These are phyloP conservation scores for Anoplius nigerrimus DNA, from an alignment of 2,888 invertebrate species.

Conservation along the genomic window DNA sequence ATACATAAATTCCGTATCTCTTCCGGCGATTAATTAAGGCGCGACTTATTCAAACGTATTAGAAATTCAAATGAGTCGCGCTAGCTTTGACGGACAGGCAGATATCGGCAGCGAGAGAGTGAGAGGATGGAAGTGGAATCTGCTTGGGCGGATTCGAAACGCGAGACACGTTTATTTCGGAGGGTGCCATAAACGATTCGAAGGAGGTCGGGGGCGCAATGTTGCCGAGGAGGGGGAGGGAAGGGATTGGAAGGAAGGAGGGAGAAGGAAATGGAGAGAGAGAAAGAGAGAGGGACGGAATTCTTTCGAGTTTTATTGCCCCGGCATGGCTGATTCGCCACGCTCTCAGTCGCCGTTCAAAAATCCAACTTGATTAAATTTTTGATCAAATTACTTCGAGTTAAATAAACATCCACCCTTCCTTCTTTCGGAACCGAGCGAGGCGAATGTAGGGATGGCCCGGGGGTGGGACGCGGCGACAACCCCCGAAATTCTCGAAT, in stretches of 20 bases:
- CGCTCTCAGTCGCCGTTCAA: conserved; percentile 68
- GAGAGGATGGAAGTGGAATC: conserved; percentile 19
- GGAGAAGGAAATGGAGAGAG: conserved; percentile 8
- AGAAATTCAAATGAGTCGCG: conserved; percentile 28
- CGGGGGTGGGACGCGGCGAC: conserved; percentile 13
- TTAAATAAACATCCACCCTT: conserved; percentile 71
- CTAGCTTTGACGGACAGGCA: conserved; percentile 16
- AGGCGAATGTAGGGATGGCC: not conserved
- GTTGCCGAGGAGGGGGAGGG: not conserved
- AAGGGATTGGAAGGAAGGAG: conserved; percentile 22
- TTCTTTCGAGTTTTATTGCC: conserved; percentile 70
- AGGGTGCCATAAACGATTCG: conserved; percentile 43
- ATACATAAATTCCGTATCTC: too few species aligned
- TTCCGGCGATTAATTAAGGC: too few species aligned
- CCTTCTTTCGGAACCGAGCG: conserved; percentile 20
- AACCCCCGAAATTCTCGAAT: conserved; percentile 49
- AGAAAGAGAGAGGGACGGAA: conserved; percentile 39
- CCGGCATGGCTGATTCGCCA: conserved; percentile 68
- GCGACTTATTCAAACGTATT: conserved; percentile 13
- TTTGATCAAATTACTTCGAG: conserved; percentile 75
- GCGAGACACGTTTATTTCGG: conserved; percentile 36
- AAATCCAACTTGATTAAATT: conserved; percentile 75
- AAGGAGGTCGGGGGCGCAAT: not conserved
- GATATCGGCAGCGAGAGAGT: too few species aligned
- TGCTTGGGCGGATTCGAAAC: conserved; percentile 20